Evolutionary conservation across 2,888 invertebrate genomes (phyloP), one percentile per base, ranked within the genome.

Genomic region (Latheticus oryzae): DNA sequence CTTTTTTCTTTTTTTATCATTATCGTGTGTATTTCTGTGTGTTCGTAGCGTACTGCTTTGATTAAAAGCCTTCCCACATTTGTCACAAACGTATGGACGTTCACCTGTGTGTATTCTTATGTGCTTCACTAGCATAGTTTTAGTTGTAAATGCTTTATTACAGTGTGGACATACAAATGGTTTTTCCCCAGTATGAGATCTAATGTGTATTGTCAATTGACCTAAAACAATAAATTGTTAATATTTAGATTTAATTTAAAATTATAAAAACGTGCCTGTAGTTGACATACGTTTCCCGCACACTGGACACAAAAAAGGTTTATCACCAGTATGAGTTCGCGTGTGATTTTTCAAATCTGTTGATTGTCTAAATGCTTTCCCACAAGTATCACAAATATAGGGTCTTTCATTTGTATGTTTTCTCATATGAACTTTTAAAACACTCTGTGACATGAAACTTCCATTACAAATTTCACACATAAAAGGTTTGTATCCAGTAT

Each of bases 321-420:
- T 79, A 28, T 85, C 79, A 0, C 85, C 86, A 0, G 84, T 72
- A 51, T 79, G 79, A 0, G 73, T 75, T 55, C 75, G 73, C 47
- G 73, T 73, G 57, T 79, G 79, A 5, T 73, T 74, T 60, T 78
- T 78, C 32, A 79, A 54, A 33, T 78, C 78, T 2, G 76, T 74
- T 21, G 73, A 76, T 53, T 78, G 78, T 37, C 78, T 61, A 53
- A 79, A 79, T 1, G 77, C 75, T 45, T 74, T 70, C 2, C 78
- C 78, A 53, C 77, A 77, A 23, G 66, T 61, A 24, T 75, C 73
- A 61, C 79, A 79, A 9, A 76, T 65, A 17, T 68, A 73, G 3
- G 72, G 73, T 9, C 68, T 57, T 56, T 72, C 72, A 37, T 73
- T 69, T 13, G 73, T 72, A 40, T 73, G 73, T 45, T 71, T 73